Base-by-base conservation (phyloP, 1,140 invertebrate species). In the Drosophila aff. region DNA sequence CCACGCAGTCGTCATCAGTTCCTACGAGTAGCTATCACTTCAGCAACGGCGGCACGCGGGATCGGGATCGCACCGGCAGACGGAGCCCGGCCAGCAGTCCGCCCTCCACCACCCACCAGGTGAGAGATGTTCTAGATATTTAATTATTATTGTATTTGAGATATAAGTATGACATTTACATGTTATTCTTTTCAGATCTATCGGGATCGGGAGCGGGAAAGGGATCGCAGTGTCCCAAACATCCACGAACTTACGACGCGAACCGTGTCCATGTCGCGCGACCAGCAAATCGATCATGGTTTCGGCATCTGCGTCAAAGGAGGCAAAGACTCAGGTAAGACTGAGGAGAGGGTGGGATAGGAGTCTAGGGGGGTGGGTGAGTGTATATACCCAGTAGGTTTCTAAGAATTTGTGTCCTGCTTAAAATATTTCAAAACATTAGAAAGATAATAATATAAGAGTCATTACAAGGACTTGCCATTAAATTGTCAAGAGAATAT, bases 301-400 rank as follows among this genome's bases (percentile, higher is more conserved):
- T 97, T 97, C 93, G 97, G 97, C 60, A 97, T 97, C 75, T 97
- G 96, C 93, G 96, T 97, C 82, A 97, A 97, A 93, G 97, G 97
- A 82, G 97, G 97, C 57, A 97, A 97, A 93, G 96, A 97, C 93
- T 95, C 96, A 92, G 96, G 96, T 97, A 90, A 93, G 28, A 28
- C 26, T 28, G 26, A 28, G 91, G 3, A 28, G 11, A 21, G 11
- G 6, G 0, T 41, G 4, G 4, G 8, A 10, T 1, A 13, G 2
- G 4, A 10, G 4, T 38, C 18, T 5, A 36, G 1, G 13, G 13
- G 0, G 8, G 1, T 15, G 3, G 10, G 3, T 4, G 2, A 9
- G 15, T 7, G 2, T 1, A 15, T 33, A 5, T 9, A 53, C 2
- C 6, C 18, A 21, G 0, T 1, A 15, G 18, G 13, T 38, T 26